Percentiles rank a stretch among this genome's conserved stretches.
phyloP scores from a whole-genome alignment of 2,113 vertebrate species.

The Nipponia nippon region DNA sequence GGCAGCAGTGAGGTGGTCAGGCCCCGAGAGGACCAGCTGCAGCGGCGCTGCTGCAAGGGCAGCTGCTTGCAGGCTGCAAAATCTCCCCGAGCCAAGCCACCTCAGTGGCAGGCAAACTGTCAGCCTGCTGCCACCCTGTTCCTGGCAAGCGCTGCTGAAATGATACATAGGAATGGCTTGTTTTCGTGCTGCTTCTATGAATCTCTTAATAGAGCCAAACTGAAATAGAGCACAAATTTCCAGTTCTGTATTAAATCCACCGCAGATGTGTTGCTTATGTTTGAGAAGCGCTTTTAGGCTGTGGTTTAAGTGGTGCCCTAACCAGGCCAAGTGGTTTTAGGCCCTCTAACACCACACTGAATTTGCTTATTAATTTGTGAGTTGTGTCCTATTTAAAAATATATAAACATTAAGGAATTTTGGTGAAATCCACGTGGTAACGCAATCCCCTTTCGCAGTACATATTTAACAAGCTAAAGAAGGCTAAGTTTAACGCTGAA shows the following conservation, averaged over 20 bases:
- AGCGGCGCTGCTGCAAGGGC: rapidly evolving
- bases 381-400: neutral
- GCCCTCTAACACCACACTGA: neutral
- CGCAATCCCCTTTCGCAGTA: neutral
- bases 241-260: neutral
- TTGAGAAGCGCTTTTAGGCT: neutral
- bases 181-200: neutral
- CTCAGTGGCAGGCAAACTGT: neutral
- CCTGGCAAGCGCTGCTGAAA: neutral
- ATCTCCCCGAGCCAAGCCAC: rapidly evolving
- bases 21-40: too few relatives aligned
- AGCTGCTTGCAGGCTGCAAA: neutral
- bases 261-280: rapidly evolving
- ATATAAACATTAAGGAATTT: neutral
- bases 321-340: neutral
- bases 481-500: neutral
- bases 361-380: neutral
- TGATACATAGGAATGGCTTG: neutral
- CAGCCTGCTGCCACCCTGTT: neutral
- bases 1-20: neutral
- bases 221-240: neutral
- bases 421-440: neutral
- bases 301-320: neutral
- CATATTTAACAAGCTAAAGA: neutral
- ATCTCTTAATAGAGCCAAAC: neutral